A percentile compares a stretch with the other conserved stretches of the same genome.
phyloP scores from a whole-genome alignment of 2,797 vertebrate genomes.

The Scolopax bukidnonensis region DNA sequence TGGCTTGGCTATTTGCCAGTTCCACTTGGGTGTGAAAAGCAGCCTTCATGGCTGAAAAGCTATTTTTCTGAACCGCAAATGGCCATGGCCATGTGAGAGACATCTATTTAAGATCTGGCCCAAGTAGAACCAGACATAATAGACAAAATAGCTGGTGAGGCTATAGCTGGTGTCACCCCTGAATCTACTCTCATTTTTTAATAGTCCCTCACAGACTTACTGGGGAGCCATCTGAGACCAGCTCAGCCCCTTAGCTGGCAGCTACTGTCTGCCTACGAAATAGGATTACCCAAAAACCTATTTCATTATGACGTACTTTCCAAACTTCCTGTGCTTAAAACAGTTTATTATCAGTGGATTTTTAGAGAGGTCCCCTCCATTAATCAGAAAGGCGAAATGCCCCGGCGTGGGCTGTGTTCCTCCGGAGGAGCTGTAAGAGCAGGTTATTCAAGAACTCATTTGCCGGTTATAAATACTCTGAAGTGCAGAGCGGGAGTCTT shows the following conservation, averaged over 20 bases:
- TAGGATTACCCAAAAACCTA: not conserved
- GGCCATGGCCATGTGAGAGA: not conserved
- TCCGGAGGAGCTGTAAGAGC: slow-evolving; percentile 55
- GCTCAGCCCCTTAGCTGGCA: not conserved
- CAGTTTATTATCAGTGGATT: slow-evolving; percentile 30
- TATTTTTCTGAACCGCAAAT: slow-evolving; percentile 13
- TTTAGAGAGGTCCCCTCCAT: slow-evolving; percentile 4
- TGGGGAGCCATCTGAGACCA: not conserved
- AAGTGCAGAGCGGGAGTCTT: slow-evolving; percentile 34
- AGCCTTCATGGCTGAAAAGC: slow-evolving; percentile 42
- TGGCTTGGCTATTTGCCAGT: slow-evolving; percentile 53
- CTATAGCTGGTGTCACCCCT: not conserved
- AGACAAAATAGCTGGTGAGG: not conserved
- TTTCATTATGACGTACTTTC: slow-evolving; percentile 20
- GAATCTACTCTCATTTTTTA: not conserved
- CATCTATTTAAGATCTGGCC: slow-evolving; percentile 28
- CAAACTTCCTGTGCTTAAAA: slow-evolving; percentile 15
- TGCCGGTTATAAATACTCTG: slow-evolving; percentile 66
- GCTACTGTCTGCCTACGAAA: not conserved
- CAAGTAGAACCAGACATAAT: slow-evolving; percentile 31
- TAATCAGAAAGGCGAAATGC: slow-evolving; percentile 49
- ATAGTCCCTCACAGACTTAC: not conserved
- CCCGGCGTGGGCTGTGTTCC: not conserved
- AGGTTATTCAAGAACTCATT: slow-evolving; percentile 73
- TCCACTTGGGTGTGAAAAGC: slow-evolving; percentile 66